Evolutionary conservation across 2,888 invertebrate genomes (phyloP).

Genomic region (Cantharis rustica): DNA sequence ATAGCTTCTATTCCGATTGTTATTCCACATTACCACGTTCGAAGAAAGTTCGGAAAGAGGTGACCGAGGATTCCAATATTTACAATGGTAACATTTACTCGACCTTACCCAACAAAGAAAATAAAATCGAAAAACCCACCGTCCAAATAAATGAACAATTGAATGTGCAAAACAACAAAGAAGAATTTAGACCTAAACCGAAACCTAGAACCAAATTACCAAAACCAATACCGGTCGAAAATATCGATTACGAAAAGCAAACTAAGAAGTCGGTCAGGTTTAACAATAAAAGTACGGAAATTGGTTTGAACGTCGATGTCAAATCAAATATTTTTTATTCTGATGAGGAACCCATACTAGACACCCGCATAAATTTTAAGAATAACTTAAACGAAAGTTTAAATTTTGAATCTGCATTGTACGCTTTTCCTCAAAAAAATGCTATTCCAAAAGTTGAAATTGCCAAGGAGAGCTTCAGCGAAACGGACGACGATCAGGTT

Average conservation of each 20-base stretch:
- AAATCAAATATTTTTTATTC: background rate
- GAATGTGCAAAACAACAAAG: background rate
- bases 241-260: constrained; percentile 47
- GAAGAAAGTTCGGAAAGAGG: background rate
- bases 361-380: background rate
- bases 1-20: constrained; percentile 8
- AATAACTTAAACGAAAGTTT: background rate
- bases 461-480: constrained; percentile 7
- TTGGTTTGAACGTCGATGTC: constrained; percentile 20
- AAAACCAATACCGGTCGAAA: constrained; percentile 27
- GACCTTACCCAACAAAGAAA: background rate
- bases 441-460: background rate
- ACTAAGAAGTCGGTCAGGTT: constrained; percentile 53
- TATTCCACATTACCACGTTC: background rate
- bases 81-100: background rate
- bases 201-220: constrained; percentile 47
- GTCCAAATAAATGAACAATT: background rate
- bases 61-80: background rate
- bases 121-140: background rate
- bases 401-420: background rate
- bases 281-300: constrained; percentile 47
- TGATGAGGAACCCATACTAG: background rate
- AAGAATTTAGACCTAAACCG: constrained; percentile 40
- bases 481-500: constrained; percentile 31
- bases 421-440: background rate